Base-by-base conservation (phyloP, 2,797 vertebrate species). In the Ictinia mississippiensis region DNA sequence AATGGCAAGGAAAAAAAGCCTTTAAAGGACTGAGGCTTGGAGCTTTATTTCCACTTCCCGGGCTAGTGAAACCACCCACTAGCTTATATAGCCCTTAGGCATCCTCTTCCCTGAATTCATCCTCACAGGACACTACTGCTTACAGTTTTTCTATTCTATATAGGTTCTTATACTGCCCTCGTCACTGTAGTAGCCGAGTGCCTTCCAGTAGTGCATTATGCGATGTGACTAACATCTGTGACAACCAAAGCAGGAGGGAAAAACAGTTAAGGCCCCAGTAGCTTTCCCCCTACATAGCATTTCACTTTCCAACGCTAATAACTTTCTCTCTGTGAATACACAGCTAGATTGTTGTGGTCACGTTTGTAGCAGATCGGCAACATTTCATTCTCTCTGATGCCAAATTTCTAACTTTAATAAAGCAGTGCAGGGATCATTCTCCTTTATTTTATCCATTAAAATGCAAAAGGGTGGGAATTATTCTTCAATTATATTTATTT, bases 181-280 rank as follows among this genome's bases (percentile, higher is more conserved):
- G 0, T 62, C 90, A 55, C 70, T 0, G 2, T 42, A 82, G 87
- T 67, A 90, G 85, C 89, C 23, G 50, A 86, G 66, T 53, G 92
- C 70, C 82, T 93, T 86, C 89, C 82, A 90, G 84, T 83, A 89
- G 91, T 45, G 87, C 37, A 52, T 92, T 92, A 84, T 50, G 70
- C 0, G 2, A 93, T 72, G 72, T 86, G 68, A 95, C 93, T 90
- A 92, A 93, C 94, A 96, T 94, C 91, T 97, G 89, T 73, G 75
- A 93, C 82, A 95, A 81, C 89, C 85, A 96, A 91, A 95, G 83
- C 82, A 87, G 90, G 86, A 91, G 84, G 87, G 21, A 38, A 50
- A 72, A 88, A 61, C 58, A 52, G 89, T 93, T 90, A 81, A 94
- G 84, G 40, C 40, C 52, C 58, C 84, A 86, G 79, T 53, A 89